Conservation (phyloP, 2,113 vertebrate species). For the Phoenicopterus ruber region DNA sequence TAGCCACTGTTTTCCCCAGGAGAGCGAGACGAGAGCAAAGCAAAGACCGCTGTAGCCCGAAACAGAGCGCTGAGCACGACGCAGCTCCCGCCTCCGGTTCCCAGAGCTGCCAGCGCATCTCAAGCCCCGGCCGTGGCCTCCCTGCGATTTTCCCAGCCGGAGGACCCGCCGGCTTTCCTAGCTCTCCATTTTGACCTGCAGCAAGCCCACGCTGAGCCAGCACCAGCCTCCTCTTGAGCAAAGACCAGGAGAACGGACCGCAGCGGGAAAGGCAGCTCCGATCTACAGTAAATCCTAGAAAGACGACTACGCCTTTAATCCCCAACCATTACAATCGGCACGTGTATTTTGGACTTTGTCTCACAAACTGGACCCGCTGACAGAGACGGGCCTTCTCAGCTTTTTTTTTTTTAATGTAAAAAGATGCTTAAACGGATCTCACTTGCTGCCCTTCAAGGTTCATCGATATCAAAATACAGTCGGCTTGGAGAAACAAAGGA, state of each 20-base stretch:
- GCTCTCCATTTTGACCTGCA: neutral
- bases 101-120: rapidly evolving
- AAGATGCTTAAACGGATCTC: neutral
- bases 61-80: neutral
- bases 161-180: neutral
- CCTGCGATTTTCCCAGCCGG: neutral
- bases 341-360: neutral
- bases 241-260: neutral
- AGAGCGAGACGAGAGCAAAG: neutral
- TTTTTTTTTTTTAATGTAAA: neutral
- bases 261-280: neutral
- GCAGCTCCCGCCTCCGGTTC: neutral
- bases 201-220: neutral
- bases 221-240: neutral
- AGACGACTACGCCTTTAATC: neutral
- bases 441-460: neutral
- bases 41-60: neutral
- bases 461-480: neutral
- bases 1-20: neutral
- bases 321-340: neutral
- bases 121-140: rapidly evolving
- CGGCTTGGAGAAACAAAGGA: constrained; percentile 6
- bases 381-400: neutral
- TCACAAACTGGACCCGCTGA: neutral
- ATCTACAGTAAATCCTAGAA: neutral